Evolutionary conservation across 1,140 invertebrate genomes (phyloP), one percentile per base, ranked within the genome.

Genomic region (Bombyx mandarina): DNA sequence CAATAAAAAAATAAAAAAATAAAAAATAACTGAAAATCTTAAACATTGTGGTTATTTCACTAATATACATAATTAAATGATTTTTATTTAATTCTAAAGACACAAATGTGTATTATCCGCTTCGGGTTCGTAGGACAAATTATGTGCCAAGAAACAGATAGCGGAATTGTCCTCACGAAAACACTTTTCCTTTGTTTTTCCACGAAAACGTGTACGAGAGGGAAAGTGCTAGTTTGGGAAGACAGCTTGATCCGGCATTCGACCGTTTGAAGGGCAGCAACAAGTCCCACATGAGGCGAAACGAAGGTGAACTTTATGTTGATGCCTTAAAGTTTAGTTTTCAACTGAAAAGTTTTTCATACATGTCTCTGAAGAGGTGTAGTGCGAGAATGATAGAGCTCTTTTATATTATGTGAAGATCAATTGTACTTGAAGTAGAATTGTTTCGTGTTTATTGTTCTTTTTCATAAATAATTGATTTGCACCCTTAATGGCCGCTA

Each of bases 191-290:
- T 68, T 71, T 76, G 73, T 77, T 77, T 73, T 67, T 66, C 52
- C 66, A 59, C 54, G 65, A 35, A 35, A 35, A 35, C 26, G 26
- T 35, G 26, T 35, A 35, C 75, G 55, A 64, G 68, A 64, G 69
- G 74, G 76, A 67, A 73, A 73, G 68, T 63, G 66, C 67, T 75
- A 73, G 73, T 75, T 73, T 66, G 75, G 66, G 62, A 71, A 75
- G 77, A 77, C 77, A 80, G 70, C 73, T 80, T 80, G 71, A 80
- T 80, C 75, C 70, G 66, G 65, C 59, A 60, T 58, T 56, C 71
- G 65, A 58, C 57, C 64, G 62, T 71, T 71, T 63, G 57, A 66
- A 63, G 65, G 67, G 60, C 72, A 77, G 75, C 73, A 78, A 80
- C 75, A 80, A 78, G 75, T 80, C 60, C 60, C 43, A 60, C 69